A percentile compares a stretch with the other conserved stretches of the same genome.
These are phyloP conservation scores for Monochamus alternatus DNA, from an alignment of 2,888 invertebrate species.

Conservation along the genomic window DNA sequence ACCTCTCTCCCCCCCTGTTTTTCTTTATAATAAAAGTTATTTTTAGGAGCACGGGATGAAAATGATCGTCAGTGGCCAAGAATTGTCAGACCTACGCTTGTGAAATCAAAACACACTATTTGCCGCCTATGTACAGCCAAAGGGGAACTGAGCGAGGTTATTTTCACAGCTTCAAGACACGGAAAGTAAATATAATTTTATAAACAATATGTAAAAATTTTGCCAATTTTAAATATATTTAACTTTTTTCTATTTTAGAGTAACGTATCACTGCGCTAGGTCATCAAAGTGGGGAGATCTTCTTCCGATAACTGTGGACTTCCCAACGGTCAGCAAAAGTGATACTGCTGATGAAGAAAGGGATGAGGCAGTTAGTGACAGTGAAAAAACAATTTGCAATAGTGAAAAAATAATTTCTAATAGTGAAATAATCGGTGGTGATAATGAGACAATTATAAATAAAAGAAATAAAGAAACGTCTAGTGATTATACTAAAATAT, in stretches of 20 bases:
- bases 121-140: slow-evolving; percentile 85
- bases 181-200: slow-evolving; percentile 76
- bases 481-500: not conserved
- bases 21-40: not conserved
- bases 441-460: not conserved
- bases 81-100: slow-evolving; percentile 81
- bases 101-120: slow-evolving; percentile 81
- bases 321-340: not conserved
- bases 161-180: slow-evolving; percentile 83
- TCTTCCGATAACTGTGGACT: slow-evolving; percentile 76
- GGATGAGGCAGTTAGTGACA: not conserved
- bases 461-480: not conserved
- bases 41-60: slow-evolving; percentile 69
- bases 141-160: slow-evolving; percentile 83
- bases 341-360: not conserved
- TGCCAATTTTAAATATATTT: slow-evolving; percentile 20
- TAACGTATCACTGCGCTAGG: slow-evolving; percentile 82
- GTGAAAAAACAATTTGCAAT: not conserved
- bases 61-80: slow-evolving; percentile 82
- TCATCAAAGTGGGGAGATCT: slow-evolving; percentile 86
- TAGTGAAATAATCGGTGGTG: not conserved
- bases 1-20: too few relatives aligned
- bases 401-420: not conserved
- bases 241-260: slow-evolving; percentile 67
- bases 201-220: not conserved